Evolutionary conservation across 2,797 vertebrate species (phyloP).

Genomic region (Amphiprion clarkii): DNA sequence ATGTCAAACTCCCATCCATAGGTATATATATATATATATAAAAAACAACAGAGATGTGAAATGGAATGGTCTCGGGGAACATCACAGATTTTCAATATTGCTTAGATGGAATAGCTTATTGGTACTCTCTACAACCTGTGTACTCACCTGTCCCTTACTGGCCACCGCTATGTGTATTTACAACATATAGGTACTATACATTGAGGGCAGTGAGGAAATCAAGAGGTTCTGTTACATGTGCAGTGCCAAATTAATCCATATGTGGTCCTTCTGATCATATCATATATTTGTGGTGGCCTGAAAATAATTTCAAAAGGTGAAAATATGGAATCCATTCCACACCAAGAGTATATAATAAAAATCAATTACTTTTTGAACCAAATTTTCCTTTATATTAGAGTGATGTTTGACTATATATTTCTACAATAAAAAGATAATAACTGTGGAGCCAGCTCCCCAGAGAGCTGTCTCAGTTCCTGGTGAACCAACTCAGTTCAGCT

Average conservation of each 20-base stretch:
- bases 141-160: slow-evolving; percentile 53
- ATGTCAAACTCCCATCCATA: slow-evolving; percentile 64
- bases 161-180: slow-evolving; percentile 37
- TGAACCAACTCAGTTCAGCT: slow-evolving; percentile 44
- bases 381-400: slow-evolving; percentile 16
- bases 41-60: slow-evolving; percentile 54
- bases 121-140: slow-evolving; percentile 42
- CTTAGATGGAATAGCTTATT: slow-evolving; percentile 61
- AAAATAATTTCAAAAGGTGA: slow-evolving; percentile 28
- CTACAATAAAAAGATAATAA: slow-evolving; percentile 28
- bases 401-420: slow-evolving; percentile 30
- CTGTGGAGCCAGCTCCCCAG: slow-evolving; percentile 24
- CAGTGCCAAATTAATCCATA: slow-evolving; percentile 50
- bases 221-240: slow-evolving; percentile 45
- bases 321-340: slow-evolving; percentile 48
- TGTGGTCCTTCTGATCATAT: slow-evolving; percentile 49
- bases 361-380: slow-evolving; percentile 11
- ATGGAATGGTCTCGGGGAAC: slow-evolving; percentile 65
- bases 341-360: slow-evolving; percentile 19
- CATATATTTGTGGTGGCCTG: slow-evolving; percentile 18
- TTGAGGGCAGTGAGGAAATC: slow-evolving; percentile 40
- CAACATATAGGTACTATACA: slow-evolving; percentile 40
- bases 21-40: neutral
- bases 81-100: slow-evolving; percentile 69
- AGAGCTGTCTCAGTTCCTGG: slow-evolving; percentile 33